Base-by-base conservation (phyloP, 2,797 vertebrate species). In the Cheirogaleus major region DNA sequence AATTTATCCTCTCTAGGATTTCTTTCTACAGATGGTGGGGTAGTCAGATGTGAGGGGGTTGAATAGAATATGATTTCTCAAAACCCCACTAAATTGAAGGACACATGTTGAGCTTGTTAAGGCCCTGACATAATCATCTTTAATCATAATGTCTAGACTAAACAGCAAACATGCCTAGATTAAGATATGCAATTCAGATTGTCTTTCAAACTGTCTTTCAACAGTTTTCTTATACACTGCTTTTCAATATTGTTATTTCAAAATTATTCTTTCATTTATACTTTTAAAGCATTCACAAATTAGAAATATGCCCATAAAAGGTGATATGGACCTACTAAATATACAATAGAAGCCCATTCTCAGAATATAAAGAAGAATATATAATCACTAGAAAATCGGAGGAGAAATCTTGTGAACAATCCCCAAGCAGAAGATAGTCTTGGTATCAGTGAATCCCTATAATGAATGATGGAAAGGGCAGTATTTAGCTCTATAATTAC, bases 81-180 rank as follows among this genome's bases (percentile, higher is more conserved):
- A 97, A 97, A 94, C 93, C 93, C 93, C 86, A 94, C 80, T 81
- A 89, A 95, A 96, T 75, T 70, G 59, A 96, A 96, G 95, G 93
- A 95, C 94, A 95, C 91, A 84, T 95, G 91, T 93, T 97, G 84
- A 91, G 93, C 86, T 91, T 96, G 67, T 94, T 95, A 94, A 86
- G 86, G 27, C 83, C 96, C 89, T 95, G 94, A 96, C 96, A 97
- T 96, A 97, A 97, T 97, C 96, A 97, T 97, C 91, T 86, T 96
- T 94, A 96, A 97, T 97, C 92, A 97, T 14, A 30, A 57, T 84
- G 93, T 97, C 95, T 97, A 98, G 91, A 97, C 96, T 95, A 89
- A 93, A 96, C 75, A 96, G 82, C 90, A 96, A 80, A 92, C 91
- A 96, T 91, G 93, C 87, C 65, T 93, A 70, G 94, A 91, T 87